Percentiles rank a stretch among this genome's conserved stretches.
phyloP scores from a whole-genome alignment of 2,797 vertebrate species.

The Catharus ustulatus region DNA sequence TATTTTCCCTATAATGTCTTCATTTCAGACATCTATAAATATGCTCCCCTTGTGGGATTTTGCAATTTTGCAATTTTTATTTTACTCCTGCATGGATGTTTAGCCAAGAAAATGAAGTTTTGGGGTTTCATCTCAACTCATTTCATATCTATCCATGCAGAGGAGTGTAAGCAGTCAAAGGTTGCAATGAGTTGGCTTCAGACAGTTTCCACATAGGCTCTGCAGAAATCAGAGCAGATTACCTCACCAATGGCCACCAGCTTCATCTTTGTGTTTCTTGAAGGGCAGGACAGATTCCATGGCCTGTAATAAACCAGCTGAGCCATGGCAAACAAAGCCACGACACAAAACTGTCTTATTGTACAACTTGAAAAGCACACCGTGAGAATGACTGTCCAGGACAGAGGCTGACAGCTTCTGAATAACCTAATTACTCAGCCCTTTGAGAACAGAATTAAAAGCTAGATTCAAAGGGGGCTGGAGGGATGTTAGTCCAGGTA shows the following conservation, averaged over 20 bases:
- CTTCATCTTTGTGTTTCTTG: slow-evolving; percentile 59
- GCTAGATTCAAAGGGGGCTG: neutral
- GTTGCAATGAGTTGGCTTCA: neutral
- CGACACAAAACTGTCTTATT: neutral
- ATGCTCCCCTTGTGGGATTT: neutral
- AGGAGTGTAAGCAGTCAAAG: neutral
- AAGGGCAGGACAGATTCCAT: slow-evolving; percentile 66
- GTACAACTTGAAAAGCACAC: neutral
- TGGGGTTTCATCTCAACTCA: neutral
- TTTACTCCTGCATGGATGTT: neutral
- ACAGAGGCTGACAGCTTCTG: neutral
- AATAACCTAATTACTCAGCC: neutral
- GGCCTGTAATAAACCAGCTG: slow-evolving; percentile 53
- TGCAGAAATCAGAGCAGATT: slow-evolving; percentile 10
- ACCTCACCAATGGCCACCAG: slow-evolving; percentile 66
- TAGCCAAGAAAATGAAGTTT: neutral
- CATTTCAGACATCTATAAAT: neutral
- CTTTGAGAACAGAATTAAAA: neutral
- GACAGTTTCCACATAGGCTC: neutral
- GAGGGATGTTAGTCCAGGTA: neutral
- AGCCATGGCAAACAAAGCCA: neutral
- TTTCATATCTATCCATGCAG: neutral
- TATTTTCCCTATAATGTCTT: neutral
- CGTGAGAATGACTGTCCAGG: neutral
- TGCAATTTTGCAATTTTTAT: neutral